Conservation (phyloP, 2,797 vertebrate genomes). For the Clarias fuscus region DNA sequence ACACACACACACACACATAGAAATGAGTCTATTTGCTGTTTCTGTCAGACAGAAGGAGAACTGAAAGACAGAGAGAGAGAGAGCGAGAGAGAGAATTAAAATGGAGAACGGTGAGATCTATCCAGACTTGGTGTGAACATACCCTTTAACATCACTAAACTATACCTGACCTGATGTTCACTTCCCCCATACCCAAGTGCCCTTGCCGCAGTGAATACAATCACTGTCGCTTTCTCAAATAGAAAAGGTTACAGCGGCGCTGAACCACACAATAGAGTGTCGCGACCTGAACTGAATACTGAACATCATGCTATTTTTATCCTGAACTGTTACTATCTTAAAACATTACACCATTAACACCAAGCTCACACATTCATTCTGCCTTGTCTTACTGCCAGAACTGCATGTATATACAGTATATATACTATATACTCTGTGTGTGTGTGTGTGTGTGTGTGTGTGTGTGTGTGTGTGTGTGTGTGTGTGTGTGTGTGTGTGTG, state of each 20-base stretch:
- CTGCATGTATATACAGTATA: not conserved
- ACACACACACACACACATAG: no score
- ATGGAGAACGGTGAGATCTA: not conserved
- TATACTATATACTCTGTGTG: not conserved
- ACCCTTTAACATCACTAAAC: conserved; percentile 58
- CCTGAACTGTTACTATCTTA: conserved; percentile 27
- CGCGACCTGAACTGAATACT: conserved; percentile 50
- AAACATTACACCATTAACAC: conserved; percentile 21
- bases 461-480: not conserved
- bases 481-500: not conserved
- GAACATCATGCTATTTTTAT: conserved; percentile 43
- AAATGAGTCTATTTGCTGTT: conserved; percentile 43
- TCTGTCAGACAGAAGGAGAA: conserved; percentile 41
- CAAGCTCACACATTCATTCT: not conserved
- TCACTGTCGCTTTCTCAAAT: conserved; percentile 46
- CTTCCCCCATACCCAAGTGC: conserved; percentile 40
- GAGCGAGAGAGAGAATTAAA: conserved; percentile 6
- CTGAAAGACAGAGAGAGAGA: conserved; percentile 11
- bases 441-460: not conserved
- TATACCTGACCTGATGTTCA: conserved; percentile 50
- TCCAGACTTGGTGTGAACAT: not conserved
- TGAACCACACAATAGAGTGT: conserved; percentile 56
- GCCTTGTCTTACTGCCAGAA: not conserved
- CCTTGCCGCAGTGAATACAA: conserved; percentile 52
- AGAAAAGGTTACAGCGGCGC: conserved; percentile 57